Base-by-base conservation (phyloP, 2,113 vertebrate genomes). In the Tricholaema leucomelas region DNA sequence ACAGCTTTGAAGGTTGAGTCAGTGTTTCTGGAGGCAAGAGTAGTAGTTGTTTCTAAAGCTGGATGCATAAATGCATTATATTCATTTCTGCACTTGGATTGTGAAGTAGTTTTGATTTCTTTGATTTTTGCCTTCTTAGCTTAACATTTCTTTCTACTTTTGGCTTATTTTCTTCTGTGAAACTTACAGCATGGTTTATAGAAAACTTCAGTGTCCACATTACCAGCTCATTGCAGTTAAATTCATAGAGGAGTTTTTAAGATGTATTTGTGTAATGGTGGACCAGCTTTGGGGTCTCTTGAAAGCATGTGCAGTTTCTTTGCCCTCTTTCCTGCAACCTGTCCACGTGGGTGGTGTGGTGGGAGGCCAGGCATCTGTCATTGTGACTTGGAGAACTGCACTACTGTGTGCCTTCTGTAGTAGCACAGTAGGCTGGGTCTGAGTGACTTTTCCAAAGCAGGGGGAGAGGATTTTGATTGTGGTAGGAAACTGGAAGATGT, bases 1-100 rank as follows among this genome's bases (percentile, higher is more conserved):
- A 84, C 40, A 69, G 56, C 84, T 94, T 93, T 96, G 92, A 94
- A 93, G 86, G 87, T 82, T 70, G 66, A 84, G 59, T 84, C 70
- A 50, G 0, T 79, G 54, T 91, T 90, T 87, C 86, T 8, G 3
- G 66, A 73, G 71, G 58, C 83, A 86, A 81, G 72, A 72, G 30
- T 38, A 81, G 31, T 65, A 75, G 46, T 50, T 83, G n/a, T 90
- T 95, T 88, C 63, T 88, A 85, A 81, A 85, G 66, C 81, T 88
- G 33, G 28, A 69, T 79, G 17, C 6, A 7, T 81, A 78, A 78
- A 64, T 48, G 55, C 16, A 58, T 7, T 75, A 13, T 71, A 67
- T 67, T 82, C n/a, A 71, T 8, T 81, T 6, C 31, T 38, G 23
- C 35, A 15, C 30, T 83, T 13, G 15, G 65, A 44, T 65, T 61